Evolutionary conservation across 2,797 vertebrate genomes (phyloP).

Genomic region (Tokudaia muenninki): DNA sequence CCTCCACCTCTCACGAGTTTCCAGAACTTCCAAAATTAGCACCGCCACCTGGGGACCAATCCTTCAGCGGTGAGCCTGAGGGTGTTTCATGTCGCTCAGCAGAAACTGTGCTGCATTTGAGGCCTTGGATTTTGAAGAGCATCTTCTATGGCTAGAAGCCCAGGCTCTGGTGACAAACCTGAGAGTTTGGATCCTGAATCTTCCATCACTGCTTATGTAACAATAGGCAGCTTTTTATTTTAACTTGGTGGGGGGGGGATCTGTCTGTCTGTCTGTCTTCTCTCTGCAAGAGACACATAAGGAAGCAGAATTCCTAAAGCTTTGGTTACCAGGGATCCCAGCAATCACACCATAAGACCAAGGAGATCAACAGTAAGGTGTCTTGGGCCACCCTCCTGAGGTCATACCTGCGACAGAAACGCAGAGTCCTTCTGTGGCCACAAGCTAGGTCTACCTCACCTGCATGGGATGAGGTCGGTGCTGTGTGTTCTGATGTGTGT

Average conservation of each 20-base stretch:
- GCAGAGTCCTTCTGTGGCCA: neutral
- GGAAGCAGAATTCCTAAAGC: neutral
- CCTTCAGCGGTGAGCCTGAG: neutral
- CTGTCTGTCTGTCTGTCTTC: neutral
- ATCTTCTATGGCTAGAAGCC: neutral
- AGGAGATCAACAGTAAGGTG: neutral
- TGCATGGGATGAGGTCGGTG: neutral
- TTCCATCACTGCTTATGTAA: neutral
- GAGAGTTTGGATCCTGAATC: neutral
- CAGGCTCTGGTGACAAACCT: neutral
- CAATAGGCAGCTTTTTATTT: neutral
- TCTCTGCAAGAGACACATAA: neutral
- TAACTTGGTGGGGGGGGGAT: no score
- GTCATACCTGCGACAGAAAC: fast-evolving
- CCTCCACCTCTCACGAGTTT: neutral
- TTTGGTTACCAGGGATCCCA: neutral
- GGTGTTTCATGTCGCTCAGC: no score
- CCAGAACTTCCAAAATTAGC: neutral
- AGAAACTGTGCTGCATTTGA: neutral
- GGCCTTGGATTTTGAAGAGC: neutral
- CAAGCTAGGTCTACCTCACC: neutral
- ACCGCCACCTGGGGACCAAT: neutral
- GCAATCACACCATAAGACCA: fast-evolving
- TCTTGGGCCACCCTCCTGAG: neutral
- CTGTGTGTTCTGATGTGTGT: fast-evolving